phyloP scores from a whole-genome alignment of 2,113 vertebrate genomes.

The Odocoileus virginianus region DNA sequence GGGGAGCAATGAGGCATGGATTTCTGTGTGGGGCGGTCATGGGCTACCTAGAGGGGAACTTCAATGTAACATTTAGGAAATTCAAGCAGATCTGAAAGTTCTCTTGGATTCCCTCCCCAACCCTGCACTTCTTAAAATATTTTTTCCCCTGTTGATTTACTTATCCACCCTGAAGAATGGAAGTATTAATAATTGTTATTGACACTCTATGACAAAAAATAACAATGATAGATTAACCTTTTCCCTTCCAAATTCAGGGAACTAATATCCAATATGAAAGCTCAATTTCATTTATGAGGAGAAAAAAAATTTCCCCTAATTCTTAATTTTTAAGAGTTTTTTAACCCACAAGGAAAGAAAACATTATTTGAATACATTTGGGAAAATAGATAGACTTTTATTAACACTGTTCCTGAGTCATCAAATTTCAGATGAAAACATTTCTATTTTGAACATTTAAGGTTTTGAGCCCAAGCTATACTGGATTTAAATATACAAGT shows the following conservation, averaged over 20 bases:
- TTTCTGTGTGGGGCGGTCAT: not conserved
- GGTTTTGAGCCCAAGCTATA: not conserved
- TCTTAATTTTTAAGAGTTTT: not conserved
- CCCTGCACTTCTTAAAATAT: not conserved
- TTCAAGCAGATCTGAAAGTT: not conserved
- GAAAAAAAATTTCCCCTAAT: not conserved
- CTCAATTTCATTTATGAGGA: not conserved
- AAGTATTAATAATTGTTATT: not conserved
- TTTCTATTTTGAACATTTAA: not conserved
- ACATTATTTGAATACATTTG: not conserved
- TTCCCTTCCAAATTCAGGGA: not conserved
- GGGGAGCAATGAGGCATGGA: not conserved
- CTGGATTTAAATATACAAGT: not conserved
- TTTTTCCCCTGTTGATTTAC: not conserved
- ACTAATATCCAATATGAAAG: not conserved
- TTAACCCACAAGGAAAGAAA: not conserved
- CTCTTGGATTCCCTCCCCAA: accelerated
- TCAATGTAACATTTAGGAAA: not conserved
- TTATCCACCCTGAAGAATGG: not conserved
- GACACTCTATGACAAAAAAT: not conserved
- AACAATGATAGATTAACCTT: not conserved
- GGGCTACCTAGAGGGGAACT: too few relatives aligned
- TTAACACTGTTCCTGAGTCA: not conserved
- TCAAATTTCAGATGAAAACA: not conserved
- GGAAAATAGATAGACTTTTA: not conserved